These are phyloP conservation scores for Amitus sp. DNA, from an alignment of 2,888 invertebrate genomes.

Conservation along the genomic window DNA sequence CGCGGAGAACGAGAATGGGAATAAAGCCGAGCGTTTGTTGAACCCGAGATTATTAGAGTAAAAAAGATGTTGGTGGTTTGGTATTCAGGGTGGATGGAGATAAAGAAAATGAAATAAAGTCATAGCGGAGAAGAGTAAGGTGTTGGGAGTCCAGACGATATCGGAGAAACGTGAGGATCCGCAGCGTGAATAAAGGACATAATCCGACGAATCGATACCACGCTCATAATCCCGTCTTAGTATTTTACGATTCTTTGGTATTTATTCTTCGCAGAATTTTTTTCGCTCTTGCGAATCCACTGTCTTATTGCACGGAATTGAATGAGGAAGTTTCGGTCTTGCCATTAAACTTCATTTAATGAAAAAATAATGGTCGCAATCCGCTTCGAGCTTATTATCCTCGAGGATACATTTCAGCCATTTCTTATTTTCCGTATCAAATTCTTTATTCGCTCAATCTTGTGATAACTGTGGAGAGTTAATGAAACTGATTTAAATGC, in stretches of 20 bases:
- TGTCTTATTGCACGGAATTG: slow-evolving; percentile 18
- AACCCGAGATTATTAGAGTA: neutral
- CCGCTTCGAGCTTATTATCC: too few species aligned
- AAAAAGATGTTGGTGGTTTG: slow-evolving; percentile 6
- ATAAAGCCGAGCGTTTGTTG: too few species aligned
- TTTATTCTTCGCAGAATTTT: slow-evolving; percentile 33
- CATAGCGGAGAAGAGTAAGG: slow-evolving; percentile 17
- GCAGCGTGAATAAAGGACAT: slow-evolving; percentile 34
- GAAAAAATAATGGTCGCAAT: neutral
- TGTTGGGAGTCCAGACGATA: slow-evolving; percentile 34
- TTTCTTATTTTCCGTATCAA: too few species aligned
- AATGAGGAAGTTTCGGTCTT: too few species aligned
- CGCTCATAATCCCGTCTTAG: slow-evolving; percentile 35
- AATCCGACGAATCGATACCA: slow-evolving; percentile 32
- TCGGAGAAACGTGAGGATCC: slow-evolving; percentile 37
- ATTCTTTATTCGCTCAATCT: too few species aligned
- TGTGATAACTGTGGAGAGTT: too few species aligned
- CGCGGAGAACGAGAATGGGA: too few species aligned
- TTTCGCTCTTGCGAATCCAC: slow-evolving; percentile 24
- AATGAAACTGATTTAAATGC: too few species aligned
- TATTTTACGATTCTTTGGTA: slow-evolving; percentile 37
- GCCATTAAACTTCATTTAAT: slow-evolving; percentile 3
- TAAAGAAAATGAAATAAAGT: slow-evolving; percentile 34
- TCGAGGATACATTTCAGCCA: too few species aligned
- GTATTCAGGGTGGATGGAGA: slow-evolving; percentile 23